Evolutionary conservation across 35 echinoderm and acorn worm species (phyloP).

Genomic region (Patiria miniata): DNA sequence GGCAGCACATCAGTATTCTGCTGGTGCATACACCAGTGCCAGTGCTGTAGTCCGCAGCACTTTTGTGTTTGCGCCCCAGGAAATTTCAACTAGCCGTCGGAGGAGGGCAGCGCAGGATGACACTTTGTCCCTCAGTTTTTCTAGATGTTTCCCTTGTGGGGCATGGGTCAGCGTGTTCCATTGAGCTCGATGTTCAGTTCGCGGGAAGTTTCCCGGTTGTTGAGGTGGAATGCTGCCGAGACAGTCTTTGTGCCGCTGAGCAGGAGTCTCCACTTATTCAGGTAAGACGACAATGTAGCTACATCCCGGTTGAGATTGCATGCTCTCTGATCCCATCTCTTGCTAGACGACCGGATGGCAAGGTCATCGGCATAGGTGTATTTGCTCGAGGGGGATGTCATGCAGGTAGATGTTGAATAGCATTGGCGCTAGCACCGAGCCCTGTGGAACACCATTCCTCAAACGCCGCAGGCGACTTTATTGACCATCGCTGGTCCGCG

Average conservation of each 20-base stretch:
- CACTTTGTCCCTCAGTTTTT: no score
- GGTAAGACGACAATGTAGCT: neutral
- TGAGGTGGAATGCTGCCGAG: neutral
- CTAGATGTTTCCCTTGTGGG: no score
- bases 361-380: no score
- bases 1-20: slow-evolving; percentile 23
- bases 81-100: neutral
- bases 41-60: neutral
- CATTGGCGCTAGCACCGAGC: slow-evolving; percentile 35
- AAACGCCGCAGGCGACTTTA: no score
- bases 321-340: no score
- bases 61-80: neutral
- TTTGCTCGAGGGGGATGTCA: no score
- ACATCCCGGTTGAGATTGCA: neutral
- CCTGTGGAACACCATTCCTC: no score
- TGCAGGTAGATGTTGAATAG: no score
- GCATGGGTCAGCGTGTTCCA: no score
- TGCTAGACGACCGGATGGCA: no score
- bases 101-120: neutral
- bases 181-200: no score
- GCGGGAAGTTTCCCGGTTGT: neutral
- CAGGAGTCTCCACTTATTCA: neutral
- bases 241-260: neutral
- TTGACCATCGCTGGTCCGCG: no score
- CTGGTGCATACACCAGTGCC: slow-evolving; percentile 12